These are phyloP conservation scores for Helicoverpa zea DNA, from an alignment of 1,140 invertebrate genomes.

Conservation along the genomic window DNA sequence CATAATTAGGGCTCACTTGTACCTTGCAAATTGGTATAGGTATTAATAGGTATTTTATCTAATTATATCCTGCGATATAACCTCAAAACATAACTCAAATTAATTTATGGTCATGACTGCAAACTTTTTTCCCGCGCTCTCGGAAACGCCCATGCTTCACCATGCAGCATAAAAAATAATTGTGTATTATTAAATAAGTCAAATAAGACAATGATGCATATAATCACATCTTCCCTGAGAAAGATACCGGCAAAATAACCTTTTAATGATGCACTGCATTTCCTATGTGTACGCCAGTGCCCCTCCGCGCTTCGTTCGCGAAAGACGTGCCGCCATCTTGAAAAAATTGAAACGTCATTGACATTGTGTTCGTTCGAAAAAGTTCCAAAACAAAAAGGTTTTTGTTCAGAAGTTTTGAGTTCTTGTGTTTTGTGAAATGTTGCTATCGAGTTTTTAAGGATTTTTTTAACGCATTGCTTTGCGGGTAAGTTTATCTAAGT, in stretches of 20 bases:
- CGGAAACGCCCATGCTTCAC: not conserved
- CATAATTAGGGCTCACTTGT: not conserved
- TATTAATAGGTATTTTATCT: no score
- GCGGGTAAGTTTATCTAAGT: conserved; percentile 15
- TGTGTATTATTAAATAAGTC: conserved; percentile 9
- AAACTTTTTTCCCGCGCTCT: conserved; percentile 10
- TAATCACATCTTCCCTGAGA: conserved; percentile 15
- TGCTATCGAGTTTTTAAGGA: not conserved
- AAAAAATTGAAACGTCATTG: conserved; percentile 29
- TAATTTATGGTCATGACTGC: not conserved
- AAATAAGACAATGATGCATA: conserved; percentile 27
- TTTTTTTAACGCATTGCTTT: conserved; percentile 19
- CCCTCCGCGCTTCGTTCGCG: conserved; percentile 67
- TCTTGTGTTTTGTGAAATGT: conserved; percentile 12
- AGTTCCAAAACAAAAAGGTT: conserved; percentile 11
- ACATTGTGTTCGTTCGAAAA: not conserved
- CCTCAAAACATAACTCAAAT: not conserved
- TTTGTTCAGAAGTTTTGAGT: not conserved
- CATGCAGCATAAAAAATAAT: not conserved
- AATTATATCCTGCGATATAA: no score
- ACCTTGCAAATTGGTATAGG: no score
- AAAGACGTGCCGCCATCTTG: conserved; percentile 69
- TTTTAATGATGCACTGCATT: conserved; percentile 41
- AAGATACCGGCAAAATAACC: conserved; percentile 28
- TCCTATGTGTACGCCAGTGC: conserved; percentile 58